A percentile compares a stretch with the other conserved stretches of the same genome.
phyloP scores from a whole-genome alignment of 2,888 invertebrate genomes.

The Netelia inedita region DNA sequence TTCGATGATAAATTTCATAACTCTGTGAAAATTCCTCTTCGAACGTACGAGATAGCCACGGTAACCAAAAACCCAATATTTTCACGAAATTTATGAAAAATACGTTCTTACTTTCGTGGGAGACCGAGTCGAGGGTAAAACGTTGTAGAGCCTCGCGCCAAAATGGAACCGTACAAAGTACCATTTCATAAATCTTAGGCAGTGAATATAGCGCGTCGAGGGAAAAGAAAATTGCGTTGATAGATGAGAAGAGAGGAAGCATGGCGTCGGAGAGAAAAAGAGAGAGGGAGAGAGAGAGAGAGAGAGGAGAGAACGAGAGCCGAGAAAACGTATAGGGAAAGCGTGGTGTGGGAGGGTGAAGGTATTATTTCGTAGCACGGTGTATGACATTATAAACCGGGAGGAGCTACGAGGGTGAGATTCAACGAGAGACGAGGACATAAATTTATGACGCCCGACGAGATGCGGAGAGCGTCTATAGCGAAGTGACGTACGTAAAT shows the following conservation, averaged over 20 bases:
- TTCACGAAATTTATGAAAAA: slow-evolving; percentile 74
- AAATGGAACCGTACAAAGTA: slow-evolving; percentile 82
- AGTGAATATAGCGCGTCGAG: slow-evolving; percentile 70
- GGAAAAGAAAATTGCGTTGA: slow-evolving; percentile 80
- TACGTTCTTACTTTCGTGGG: slow-evolving; percentile 62
- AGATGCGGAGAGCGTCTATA: slow-evolving; percentile 31
- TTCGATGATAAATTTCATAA: too few relatives aligned
- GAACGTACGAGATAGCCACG: background rate
- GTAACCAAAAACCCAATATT: background rate
- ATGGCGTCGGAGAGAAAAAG: slow-evolving; percentile 52
- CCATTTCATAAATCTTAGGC: slow-evolving; percentile 81
- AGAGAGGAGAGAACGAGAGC: slow-evolving; percentile 65
- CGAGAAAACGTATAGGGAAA: slow-evolving; percentile 60
- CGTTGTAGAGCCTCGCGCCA: slow-evolving; percentile 70
- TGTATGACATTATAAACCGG: slow-evolving; percentile 79
- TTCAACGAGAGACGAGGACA: slow-evolving; percentile 29
- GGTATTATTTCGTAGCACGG: slow-evolving; percentile 77
- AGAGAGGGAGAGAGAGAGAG: slow-evolving; percentile 62
- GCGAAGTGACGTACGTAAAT: slow-evolving; percentile 45
- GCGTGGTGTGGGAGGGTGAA: slow-evolving; percentile 68
- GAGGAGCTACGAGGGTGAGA: slow-evolving; percentile 58
- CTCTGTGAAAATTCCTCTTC: too few relatives aligned
- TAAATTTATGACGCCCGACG: slow-evolving; percentile 45
- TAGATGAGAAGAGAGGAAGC: slow-evolving; percentile 77
- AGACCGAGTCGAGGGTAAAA: slow-evolving; percentile 24